These are phyloP conservation scores for Agonum fuliginosum DNA, from an alignment of 2,888 invertebrate genomes.

Conservation along the genomic window DNA sequence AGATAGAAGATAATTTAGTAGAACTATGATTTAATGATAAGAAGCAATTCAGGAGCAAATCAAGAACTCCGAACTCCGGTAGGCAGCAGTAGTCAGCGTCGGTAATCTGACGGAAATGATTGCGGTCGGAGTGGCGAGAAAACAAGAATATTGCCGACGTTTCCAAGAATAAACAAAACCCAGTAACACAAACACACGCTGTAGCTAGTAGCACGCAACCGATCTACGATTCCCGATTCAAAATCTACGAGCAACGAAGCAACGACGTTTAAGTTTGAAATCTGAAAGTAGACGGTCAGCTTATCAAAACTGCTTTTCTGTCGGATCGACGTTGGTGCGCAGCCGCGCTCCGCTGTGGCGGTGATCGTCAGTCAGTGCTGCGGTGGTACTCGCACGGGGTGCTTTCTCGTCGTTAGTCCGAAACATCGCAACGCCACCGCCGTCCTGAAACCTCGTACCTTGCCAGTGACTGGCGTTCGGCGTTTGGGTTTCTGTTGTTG, in stretches of 20 bases:
- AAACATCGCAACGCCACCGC: constrained; percentile 33
- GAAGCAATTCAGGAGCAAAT: constrained; percentile 5
- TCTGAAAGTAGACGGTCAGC: constrained; percentile 51
- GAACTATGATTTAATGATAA: neutral
- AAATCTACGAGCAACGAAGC: constrained; percentile 1
- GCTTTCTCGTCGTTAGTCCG: neutral
- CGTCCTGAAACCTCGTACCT: constrained; percentile 14
- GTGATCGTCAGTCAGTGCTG: constrained; percentile 37
- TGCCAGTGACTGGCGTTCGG: constrained; percentile 21
- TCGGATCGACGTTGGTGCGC: constrained; percentile 54
- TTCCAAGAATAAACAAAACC: constrained; percentile 48
- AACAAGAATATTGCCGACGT: constrained; percentile 46
- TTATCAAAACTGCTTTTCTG: constrained; percentile 58
- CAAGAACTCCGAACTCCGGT: constrained; percentile 2
- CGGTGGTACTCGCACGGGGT: neutral
- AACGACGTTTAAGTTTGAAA: constrained; percentile 48
- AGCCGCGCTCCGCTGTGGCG: constrained; percentile 41
- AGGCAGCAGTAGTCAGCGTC: neutral
- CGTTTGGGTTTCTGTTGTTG: neutral
- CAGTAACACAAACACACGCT: constrained; percentile 32
- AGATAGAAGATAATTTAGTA: constrained; percentile 24
- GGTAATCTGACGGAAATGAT: constrained; percentile 47
- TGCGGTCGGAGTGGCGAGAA: constrained; percentile 45
- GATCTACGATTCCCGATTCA: constrained; percentile 29
- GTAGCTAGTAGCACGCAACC: constrained; percentile 49